These are phyloP conservation scores for Urocitellus parryii DNA, from an alignment of 2,113 vertebrate species.

Conservation along the genomic window DNA sequence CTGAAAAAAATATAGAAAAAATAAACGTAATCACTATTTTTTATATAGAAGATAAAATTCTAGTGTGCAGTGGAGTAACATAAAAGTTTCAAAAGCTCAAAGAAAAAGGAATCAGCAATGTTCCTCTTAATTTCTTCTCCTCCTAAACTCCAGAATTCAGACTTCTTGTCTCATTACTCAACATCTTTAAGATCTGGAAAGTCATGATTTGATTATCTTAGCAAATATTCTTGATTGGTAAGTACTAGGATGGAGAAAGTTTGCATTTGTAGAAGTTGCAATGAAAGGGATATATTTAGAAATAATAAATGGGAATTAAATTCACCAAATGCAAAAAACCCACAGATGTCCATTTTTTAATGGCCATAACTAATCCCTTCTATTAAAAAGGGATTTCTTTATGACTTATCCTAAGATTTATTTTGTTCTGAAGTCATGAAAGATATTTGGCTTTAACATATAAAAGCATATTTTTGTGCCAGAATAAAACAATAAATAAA, in stretches of 20 bases:
- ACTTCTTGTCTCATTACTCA: background rate
- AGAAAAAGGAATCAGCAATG: background rate
- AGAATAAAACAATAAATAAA: background rate
- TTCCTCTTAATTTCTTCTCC: background rate
- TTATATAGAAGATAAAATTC: constrained; percentile 17
- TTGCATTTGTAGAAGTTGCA: background rate
- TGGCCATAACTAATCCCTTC: background rate
- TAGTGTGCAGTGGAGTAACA: background rate
- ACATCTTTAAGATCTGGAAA: background rate
- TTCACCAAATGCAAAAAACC: background rate
- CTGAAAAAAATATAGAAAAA: background rate
- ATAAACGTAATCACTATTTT: background rate
- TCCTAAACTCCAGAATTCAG: background rate
- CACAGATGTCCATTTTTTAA: background rate
- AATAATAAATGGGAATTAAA: background rate
- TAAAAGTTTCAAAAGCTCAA: background rate
- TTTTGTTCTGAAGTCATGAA: background rate
- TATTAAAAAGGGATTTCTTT: background rate
- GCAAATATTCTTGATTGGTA: background rate
- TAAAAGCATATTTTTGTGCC: background rate
- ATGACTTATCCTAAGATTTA: background rate
- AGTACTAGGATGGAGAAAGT: background rate
- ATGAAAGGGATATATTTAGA: background rate
- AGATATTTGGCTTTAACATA: background rate
- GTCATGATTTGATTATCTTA: background rate